Base-by-base conservation (phyloP, 64 coral and sea anemone genomes). In the Pachyseris speciosa region DNA sequence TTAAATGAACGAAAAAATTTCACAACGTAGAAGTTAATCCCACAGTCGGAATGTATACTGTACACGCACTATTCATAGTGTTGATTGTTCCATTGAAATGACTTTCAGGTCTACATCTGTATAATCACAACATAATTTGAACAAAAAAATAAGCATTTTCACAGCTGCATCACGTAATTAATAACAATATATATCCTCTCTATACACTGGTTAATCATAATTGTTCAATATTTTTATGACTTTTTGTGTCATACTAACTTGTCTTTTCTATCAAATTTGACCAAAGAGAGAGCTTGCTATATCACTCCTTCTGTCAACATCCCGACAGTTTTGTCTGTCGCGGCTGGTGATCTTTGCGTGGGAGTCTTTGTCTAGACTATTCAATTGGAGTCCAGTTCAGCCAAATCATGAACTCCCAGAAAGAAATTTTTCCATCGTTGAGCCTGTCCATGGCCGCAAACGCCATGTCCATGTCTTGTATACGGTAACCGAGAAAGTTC, bases 371-470 rank as follows among this genome's bases (percentile, higher is more conserved):
- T n/a, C n/a, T n/a, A n/a, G n/a, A n/a, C n/a, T n/a, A n/a, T n/a
- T 59, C 52, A 80, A 80, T 61, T 24, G 87, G 75, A 37, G 77
- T 48, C 87, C 87, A 90, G 77, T 90, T 80, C 31, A 90, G 31
- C 87, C 87, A 90, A 7, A 67, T 75, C 43, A 90, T 67, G 57
- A 90, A 90, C 67, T 90, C 87, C 87, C 57, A 80, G 50, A 90
- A 90, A 2, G 87, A 90, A 24, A 90, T 79, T 27, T 79, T 76
- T n/a, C 87, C 87, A 80, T 80, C 63, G 17, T 67, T 78, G n/a
- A 79, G 58, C 25, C 48, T 67, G 61, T 90, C 73, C 87, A 90
- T 90, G 1, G 16, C 55, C n/a, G 61, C 31, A 28, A 90, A 90
- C 8, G 41, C 45, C 39, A 69, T 55, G 9, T 90, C 87, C 61